phyloP scores from a whole-genome alignment of 2,113 vertebrate species.

The Athene noctua region DNA sequence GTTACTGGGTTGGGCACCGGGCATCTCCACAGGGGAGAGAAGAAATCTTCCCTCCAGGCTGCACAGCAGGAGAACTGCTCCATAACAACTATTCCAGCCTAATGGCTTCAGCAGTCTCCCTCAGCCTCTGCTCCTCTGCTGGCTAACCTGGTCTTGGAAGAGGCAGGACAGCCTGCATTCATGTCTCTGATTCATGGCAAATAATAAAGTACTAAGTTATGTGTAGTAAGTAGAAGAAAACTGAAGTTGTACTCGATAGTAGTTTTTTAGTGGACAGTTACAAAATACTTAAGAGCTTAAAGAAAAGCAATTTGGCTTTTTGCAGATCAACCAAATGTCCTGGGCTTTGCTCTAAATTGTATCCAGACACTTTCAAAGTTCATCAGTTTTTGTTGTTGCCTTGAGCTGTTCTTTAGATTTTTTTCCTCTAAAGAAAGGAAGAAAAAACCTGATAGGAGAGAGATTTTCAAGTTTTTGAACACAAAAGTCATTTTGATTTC shows the following conservation, averaged over 20 bases:
- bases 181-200: background rate
- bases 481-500: background rate
- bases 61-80: constrained; percentile 46
- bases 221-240: background rate
- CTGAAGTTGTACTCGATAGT: background rate
- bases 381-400: background rate
- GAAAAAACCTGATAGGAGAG: background rate
- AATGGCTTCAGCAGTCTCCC: constrained; percentile 46
- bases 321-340: background rate
- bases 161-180: background rate
- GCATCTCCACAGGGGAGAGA: constrained; percentile 26
- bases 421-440: background rate
- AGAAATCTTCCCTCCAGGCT: constrained; percentile 39
- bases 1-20: background rate
- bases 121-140: background rate
- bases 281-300: background rate
- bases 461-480: background rate
- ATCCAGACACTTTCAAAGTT: background rate
- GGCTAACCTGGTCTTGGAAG: background rate
- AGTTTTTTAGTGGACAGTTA: background rate
- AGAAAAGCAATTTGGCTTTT: background rate
- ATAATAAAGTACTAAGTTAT: background rate
- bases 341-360: background rate
- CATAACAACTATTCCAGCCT: constrained; percentile 10
- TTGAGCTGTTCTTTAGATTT: background rate